Conservation (phyloP, 2,888 invertebrate species). For the Megamerina dolium region DNA sequence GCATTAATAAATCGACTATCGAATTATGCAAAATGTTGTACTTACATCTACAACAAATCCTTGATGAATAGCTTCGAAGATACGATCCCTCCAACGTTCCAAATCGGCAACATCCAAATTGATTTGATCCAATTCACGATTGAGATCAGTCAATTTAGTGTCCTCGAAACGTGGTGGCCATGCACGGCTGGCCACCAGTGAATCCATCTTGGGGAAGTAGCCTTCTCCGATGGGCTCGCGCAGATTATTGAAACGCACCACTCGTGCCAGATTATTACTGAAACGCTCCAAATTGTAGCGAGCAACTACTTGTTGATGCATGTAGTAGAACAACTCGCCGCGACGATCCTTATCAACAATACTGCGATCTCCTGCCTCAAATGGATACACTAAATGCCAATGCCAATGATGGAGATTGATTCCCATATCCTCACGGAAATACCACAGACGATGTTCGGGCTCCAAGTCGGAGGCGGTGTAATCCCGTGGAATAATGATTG, state of each 20-base stretch:
- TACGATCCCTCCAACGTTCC: constrained; percentile 69
- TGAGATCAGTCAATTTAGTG: constrained; percentile 56
- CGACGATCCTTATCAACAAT: constrained; percentile 62
- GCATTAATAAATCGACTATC: background rate
- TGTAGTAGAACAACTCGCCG: constrained; percentile 73
- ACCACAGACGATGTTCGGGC: constrained; percentile 62
- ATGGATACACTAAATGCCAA: constrained; percentile 66
- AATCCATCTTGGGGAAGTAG: constrained; percentile 80
- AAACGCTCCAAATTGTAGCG: constrained; percentile 74
- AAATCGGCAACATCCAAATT: constrained; percentile 61
- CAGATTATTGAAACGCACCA: constrained; percentile 60
- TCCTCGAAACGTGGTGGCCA: constrained; percentile 67
- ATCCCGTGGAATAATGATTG: constrained; percentile 56
- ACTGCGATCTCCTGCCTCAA: constrained; percentile 55
- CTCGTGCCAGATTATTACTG: constrained; percentile 63
- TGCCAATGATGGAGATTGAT: constrained; percentile 55
- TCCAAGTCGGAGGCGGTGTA: constrained; percentile 70
- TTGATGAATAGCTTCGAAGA: constrained; percentile 64
- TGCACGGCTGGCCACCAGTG: constrained; percentile 65
- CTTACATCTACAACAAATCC: constrained; percentile 55
- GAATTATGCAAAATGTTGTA: background rate
- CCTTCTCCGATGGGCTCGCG: constrained; percentile 67
- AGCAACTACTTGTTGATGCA: constrained; percentile 59
- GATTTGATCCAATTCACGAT: constrained; percentile 63
- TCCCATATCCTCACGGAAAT: constrained; percentile 54